Conservation (phyloP, 2,797 vertebrate species). For the Acipenser oxyrinchus region DNA sequence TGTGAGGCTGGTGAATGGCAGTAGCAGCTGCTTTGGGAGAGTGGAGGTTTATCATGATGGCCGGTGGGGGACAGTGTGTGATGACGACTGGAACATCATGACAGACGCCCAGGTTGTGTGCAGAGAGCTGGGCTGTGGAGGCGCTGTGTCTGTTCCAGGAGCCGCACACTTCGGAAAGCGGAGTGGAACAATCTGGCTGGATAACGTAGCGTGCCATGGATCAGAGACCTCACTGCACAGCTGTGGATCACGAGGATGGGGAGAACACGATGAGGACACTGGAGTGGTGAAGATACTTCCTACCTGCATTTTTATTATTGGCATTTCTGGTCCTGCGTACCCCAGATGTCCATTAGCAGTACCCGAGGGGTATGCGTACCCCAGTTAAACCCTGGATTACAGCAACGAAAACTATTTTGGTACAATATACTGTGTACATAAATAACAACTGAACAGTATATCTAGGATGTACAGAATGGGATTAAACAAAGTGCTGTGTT, state of each 20-base stretch:
- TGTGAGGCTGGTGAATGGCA: constrained; percentile 47
- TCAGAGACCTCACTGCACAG: constrained; percentile 48
- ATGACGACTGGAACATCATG: constrained; percentile 51
- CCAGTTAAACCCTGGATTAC: neutral
- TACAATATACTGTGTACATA: neutral
- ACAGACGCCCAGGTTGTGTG: constrained; percentile 58
- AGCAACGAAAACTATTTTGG: neutral
- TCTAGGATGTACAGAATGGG: no score
- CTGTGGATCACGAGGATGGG: constrained; percentile 32
- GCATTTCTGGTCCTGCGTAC: no score
- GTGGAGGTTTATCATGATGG: constrained; percentile 53
- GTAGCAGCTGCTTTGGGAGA: constrained; percentile 49
- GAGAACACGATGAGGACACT: constrained; percentile 39
- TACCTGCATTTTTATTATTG: neutral
- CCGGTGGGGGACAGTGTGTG: constrained; percentile 61
- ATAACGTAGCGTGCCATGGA: constrained; percentile 50
- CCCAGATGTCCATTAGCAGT: no score
- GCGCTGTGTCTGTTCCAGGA: constrained; percentile 37
- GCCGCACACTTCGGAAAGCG: constrained; percentile 34
- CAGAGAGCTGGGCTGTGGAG: constrained; percentile 56
- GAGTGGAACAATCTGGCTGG: constrained; percentile 45
- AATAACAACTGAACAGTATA: no score
- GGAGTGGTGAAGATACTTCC: constrained; percentile 35
- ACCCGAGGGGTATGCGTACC: neutral
- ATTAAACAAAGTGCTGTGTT: neutral